Percentiles rank a stretch among this genome's conserved stretches.
Conservation (phyloP, 2,797 vertebrate species). For the Fistularia commersonii region DNA sequence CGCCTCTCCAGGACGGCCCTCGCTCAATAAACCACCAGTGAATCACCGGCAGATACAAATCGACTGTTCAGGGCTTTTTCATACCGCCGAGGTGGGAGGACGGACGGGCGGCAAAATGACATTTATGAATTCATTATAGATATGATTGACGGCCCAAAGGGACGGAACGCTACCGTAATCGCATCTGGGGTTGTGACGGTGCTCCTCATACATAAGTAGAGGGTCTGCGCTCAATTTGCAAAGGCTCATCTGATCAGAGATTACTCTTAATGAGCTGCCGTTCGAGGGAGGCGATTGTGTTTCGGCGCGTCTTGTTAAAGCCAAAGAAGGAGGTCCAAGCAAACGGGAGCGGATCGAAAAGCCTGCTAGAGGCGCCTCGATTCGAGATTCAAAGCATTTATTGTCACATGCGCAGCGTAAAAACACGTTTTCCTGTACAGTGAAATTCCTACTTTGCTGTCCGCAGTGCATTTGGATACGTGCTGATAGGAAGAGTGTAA, state of each 20-base stretch:
- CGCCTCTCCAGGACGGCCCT: no score
- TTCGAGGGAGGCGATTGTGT: constrained; percentile 6
- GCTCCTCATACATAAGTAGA: constrained; percentile 1
- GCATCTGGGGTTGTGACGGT: constrained; percentile 14
- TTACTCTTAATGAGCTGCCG: constrained; percentile 10
- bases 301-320: constrained; percentile 5
- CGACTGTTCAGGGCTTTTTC: no score
- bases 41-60: not conserved
- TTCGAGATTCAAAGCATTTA: constrained; percentile 39
- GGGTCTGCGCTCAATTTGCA: not conserved
- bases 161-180: constrained; percentile 17
- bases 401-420: no score
- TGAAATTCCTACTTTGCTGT: no score
- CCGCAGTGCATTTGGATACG: no score
- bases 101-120: not conserved
- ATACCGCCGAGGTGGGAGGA: no score
- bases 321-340: not conserved
- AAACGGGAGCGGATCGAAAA: not conserved
- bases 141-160: constrained; percentile 3
- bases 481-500: no score
- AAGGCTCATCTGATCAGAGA: constrained; percentile 11
- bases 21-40: not conserved
- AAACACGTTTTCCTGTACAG: no score
- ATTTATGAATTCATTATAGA: constrained; percentile 18
- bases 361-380: not conserved